phyloP scores from a whole-genome alignment of 2,113 vertebrate genomes.

The Leuciscus idus region DNA sequence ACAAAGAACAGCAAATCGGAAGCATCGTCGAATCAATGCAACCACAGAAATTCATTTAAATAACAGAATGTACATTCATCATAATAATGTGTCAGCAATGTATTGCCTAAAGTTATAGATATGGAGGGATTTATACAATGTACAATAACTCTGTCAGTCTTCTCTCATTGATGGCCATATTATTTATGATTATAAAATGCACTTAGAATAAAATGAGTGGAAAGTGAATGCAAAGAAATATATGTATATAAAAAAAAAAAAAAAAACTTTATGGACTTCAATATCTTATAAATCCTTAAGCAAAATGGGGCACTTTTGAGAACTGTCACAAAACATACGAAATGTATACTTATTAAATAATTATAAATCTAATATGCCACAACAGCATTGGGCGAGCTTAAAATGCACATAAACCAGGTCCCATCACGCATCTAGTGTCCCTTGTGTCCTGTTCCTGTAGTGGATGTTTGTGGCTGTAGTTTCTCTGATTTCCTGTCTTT shows the following conservation, averaged over 20 bases:
- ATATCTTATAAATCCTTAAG: not conserved
- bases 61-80: not conserved
- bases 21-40: not conserved
- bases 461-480: conserved; percentile 72
- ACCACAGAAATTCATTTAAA: not conserved
- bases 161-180: not conserved
- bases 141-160: not conserved
- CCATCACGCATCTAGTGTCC: conserved; percentile 49
- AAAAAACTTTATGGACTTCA: not conserved
- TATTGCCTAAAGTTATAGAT: not conserved
- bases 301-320: not conserved
- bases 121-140: not conserved
- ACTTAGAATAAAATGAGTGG: not conserved
- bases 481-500: conserved; percentile 79
- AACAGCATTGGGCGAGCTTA: not conserved
- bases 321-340: not conserved
- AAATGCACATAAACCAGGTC: conserved; percentile 36
- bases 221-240: not conserved
- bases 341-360: not conserved
- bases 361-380: not conserved
- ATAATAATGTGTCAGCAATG: not conserved
- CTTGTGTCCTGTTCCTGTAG: conserved; percentile 54
- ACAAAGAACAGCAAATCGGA: not conserved
- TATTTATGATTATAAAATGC: not conserved
- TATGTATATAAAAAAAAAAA: no score